phyloP scores from a whole-genome alignment of 2,888 invertebrate species.

The Melipona bicolor region DNA sequence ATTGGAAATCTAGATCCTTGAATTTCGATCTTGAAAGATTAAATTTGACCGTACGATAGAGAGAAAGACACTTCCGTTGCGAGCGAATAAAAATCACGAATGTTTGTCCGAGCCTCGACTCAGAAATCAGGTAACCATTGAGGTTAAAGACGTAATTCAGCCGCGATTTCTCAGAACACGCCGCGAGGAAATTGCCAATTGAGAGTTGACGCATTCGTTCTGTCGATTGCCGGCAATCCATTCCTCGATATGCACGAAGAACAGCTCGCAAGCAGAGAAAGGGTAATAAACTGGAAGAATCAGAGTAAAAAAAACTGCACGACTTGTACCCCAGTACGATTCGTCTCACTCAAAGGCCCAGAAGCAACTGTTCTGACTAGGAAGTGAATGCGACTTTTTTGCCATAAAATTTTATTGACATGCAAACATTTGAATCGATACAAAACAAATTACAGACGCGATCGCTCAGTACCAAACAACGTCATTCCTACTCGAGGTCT shows the following conservation, averaged over 20 bases:
- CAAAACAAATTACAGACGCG: too few species aligned
- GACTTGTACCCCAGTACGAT: too few species aligned
- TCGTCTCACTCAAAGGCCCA: too few species aligned
- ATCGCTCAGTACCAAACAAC: too few species aligned
- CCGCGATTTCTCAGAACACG: slow-evolving; percentile 43
- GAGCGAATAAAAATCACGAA: slow-evolving; percentile 18
- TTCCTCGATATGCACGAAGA: neutral
- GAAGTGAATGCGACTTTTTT: too few species aligned
- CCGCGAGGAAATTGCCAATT: slow-evolving; percentile 55
- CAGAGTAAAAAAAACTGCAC: neutral
- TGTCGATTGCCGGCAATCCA: neutral
- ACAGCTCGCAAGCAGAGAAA: slow-evolving; percentile 18
- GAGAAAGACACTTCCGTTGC: neutral
- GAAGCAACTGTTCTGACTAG: too few species aligned
- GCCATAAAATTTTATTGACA: too few species aligned
- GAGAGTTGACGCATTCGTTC: slow-evolving; percentile 36
- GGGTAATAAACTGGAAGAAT: neutral
- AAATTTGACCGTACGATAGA: neutral
- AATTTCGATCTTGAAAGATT: neutral
- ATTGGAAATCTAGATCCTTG: too few species aligned
- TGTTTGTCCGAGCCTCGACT: slow-evolving; percentile 26
- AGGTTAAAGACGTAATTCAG: slow-evolving; percentile 36
- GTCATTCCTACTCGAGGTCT: too few species aligned
- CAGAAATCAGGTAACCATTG: slow-evolving; percentile 22
- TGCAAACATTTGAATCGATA: too few species aligned